Conservation (phyloP, 2,888 invertebrate genomes). For the Rapana venosa region DNA sequence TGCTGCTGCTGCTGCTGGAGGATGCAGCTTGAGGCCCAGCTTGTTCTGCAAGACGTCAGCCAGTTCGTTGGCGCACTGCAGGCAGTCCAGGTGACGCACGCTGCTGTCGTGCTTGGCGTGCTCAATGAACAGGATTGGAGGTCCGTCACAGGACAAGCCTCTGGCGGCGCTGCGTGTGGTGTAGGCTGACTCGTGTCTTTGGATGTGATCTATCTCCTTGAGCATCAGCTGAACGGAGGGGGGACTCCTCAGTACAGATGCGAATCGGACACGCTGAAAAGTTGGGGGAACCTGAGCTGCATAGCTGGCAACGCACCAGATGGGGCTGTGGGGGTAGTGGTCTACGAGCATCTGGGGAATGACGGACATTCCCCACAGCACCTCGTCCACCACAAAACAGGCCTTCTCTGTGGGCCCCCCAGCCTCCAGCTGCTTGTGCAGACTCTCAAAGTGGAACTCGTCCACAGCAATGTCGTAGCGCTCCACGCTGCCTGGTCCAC, state of each 20-base stretch:
- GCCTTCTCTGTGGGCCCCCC: background rate
- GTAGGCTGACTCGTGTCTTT: background rate
- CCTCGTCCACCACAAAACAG: slow-evolving; percentile 27
- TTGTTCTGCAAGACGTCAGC: slow-evolving; percentile 14
- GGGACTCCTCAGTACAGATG: background rate
- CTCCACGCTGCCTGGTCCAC: slow-evolving; percentile 26
- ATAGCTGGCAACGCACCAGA: slow-evolving; percentile 22
- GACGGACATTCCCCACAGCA: background rate
- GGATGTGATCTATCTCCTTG: slow-evolving; percentile 17
- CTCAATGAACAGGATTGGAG: slow-evolving; percentile 22
- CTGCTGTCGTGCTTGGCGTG: background rate
- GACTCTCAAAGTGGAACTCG: background rate
- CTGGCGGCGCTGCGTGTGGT: slow-evolving; percentile 25
- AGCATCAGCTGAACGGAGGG: slow-evolving; percentile 37
- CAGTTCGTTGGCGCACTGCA: slow-evolving; percentile 20
- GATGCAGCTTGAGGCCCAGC: background rate
- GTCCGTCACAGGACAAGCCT: slow-evolving; percentile 28
- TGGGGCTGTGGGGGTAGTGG: slow-evolving; percentile 3
- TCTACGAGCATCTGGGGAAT: background rate
- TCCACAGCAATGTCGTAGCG: slow-evolving; percentile 20
- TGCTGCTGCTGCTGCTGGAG: background rate
- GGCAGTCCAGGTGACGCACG: slow-evolving; percentile 6
- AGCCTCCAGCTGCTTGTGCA: background rate
- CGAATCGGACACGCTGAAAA: background rate
- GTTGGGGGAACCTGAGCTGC: background rate